Evolutionary conservation across 1,140 invertebrate genomes (phyloP), one percentile per base, ranked within the genome.

Genomic region (Pseudomyrmex flavicornis): DNA sequence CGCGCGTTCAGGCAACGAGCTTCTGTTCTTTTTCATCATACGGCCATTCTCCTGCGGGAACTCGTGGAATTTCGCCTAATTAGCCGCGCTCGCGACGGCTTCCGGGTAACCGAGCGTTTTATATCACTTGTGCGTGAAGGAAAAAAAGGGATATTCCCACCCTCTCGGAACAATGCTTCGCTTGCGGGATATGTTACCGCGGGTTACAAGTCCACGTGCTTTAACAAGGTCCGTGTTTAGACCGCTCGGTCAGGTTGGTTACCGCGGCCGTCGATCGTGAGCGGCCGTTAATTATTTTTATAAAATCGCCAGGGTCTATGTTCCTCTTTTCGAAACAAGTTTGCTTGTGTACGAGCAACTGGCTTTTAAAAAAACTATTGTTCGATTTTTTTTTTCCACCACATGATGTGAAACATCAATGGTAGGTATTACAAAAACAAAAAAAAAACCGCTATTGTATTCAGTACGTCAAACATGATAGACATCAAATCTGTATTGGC

Each of bases 201-300:
- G 82, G 68, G 83, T 84, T 90, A 91, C 90, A 90, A 89, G 90
- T 82, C 85, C 84, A 54, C 73, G 79, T 84, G 82, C 86, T 89
- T 90, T 91, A 91, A 91, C 90, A 91, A 90, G 90, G 87, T 59
- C 77, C 90, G 76, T 91, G 89, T 90, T 91, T 91, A 91, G 87
- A 89, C 44, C 82, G 79, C 54, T 76, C 79, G 88, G 80, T 80
- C 70, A 76, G 84, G 65, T 82, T 58, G 79, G 65, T 35, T 65
- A 46, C 58, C 48, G 61, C 13, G 22, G 48, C 50, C 72, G 52
- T 63, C 61, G 65, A 61, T 62, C 54, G 72, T 56, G 59, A 61
- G 69, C 68, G 69, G 82, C 68, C 86, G 85, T 91, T 90, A 90
- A 91, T 91, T 91, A 91, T 89, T 91, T 91, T 91, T 86, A 89